Evolutionary conservation across 1,140 invertebrate species (phyloP).

Genomic region (Hylaeus anthracinus): DNA sequence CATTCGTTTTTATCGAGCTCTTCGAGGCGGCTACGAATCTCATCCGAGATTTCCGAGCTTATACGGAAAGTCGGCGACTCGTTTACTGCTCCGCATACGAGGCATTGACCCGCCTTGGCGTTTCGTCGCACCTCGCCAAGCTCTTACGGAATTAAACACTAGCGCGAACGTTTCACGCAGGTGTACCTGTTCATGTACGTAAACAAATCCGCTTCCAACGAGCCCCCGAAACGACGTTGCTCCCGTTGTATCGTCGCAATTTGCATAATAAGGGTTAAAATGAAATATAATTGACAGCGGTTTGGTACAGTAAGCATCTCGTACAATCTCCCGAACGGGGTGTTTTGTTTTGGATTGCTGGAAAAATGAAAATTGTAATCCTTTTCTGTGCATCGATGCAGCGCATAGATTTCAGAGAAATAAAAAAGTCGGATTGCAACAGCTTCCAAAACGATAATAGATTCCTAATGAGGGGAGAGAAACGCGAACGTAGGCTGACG

Average conservation of each 20-base stretch:
- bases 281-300: too few relatives aligned
- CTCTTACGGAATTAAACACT: slow-evolving; percentile 14
- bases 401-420: too few relatives aligned
- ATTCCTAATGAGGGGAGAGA: too few relatives aligned
- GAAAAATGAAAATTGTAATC: too few relatives aligned
- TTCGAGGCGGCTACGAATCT: slow-evolving; percentile 63
- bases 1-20: slow-evolving; percentile 76
- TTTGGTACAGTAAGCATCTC: too few relatives aligned
- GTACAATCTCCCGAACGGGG: too few relatives aligned
- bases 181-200: slow-evolving; percentile 50
- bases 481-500: slow-evolving; percentile 52
- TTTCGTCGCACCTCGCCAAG: slow-evolving; percentile 50
- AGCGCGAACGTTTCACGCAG: background rate
- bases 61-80: slow-evolving; percentile 72
- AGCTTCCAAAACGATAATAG: too few relatives aligned
- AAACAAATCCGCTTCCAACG: slow-evolving; percentile 76
- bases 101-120: slow-evolving; percentile 74
- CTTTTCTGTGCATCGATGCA: too few relatives aligned
- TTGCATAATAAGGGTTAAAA: too few relatives aligned
- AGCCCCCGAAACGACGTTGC: slow-evolving; percentile 48
- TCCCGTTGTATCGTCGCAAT: background rate
- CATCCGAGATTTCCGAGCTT: slow-evolving; percentile 58
- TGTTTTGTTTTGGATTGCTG: too few relatives aligned
- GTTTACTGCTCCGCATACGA: slow-evolving; percentile 75
- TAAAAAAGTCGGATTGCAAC: too few relatives aligned